Evolutionary conservation across 2,888 invertebrate genomes (phyloP), one percentile per base, ranked within the genome.

Genomic region (Opisthograptis luteolata): DNA sequence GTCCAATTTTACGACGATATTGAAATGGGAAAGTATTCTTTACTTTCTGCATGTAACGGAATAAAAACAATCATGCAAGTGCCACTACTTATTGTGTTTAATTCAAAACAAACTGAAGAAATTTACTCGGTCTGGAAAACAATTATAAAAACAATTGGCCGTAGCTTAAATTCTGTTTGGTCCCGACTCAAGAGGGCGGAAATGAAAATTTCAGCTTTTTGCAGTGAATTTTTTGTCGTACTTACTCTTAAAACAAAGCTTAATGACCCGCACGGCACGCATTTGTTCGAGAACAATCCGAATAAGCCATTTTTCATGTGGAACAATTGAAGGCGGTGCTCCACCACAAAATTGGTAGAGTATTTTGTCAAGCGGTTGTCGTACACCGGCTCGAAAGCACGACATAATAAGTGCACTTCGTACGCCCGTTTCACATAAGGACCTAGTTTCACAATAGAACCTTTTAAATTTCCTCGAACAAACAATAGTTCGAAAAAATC

Each of bases 341-440:
- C 84, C 75, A 74, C 79, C 84, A 85, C 86, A 88, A n/a, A n/a
- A 90, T 87, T 87, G 87, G 87, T 83, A 81, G 84, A 82, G 87
- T 87, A 85, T 87, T 90, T 87, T 87, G 88, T 88, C 87, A 87
- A 87, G 86, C 81, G 85, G 83, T 87, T 87, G 89, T 85, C 80
- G 84, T 81, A 78, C 78, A 61, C 50, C 47, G 73, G 70, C 73
- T 78, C 70, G 73, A 72, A 78, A 68, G 74, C 73, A 71, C 76
- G 70, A 76, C 77, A 75, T 78, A 73, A 79, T 80, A 77, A 84
- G 85, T 83, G 84, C 84, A 85, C 84, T 86, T 68, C 58, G 70
- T 68, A 77, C 70, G 68, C 70, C 64, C 68, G 70, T 65, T n/a
- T 70, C 55, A 20, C 49, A 44, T 64, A 60, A 43, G 57, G 41